Conservation (phyloP, 2,888 invertebrate genomes). For the Carcina quercana region DNA sequence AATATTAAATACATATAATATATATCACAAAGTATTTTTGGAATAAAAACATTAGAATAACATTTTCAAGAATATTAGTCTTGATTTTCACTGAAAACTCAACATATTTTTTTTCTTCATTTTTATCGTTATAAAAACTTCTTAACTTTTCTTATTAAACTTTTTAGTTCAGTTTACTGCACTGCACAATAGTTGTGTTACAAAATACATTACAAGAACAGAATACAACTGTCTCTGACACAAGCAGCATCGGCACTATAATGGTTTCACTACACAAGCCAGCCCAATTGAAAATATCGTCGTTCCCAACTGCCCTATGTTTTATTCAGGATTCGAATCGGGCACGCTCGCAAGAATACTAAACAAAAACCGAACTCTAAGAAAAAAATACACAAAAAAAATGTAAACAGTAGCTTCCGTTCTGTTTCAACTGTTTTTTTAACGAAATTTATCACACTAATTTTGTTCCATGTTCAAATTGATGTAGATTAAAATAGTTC, state of each 20-base stretch:
- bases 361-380: conserved; percentile 14
- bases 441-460: conserved; percentile 18
- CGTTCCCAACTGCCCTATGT: conserved; percentile 26
- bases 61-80: too few species aligned
- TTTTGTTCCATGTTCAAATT: conserved; percentile 21
- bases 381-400: conserved; percentile 10
- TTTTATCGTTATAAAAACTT: too few species aligned
- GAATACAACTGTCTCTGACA: too few species aligned
- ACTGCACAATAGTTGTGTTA: too few species aligned
- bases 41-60: too few species aligned
- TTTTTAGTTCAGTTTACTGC: too few species aligned
- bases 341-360: conserved; percentile 23
- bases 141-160: too few species aligned
- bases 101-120: too few species aligned
- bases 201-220: too few species aligned
- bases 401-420: conserved; percentile 17
- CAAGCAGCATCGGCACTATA: conserved; percentile 24
- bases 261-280: conserved; percentile 19
- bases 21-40: too few species aligned
- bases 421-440: conserved; percentile 23
- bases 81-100: too few species aligned
- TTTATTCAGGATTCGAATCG: conserved; percentile 32
- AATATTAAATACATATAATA: too few species aligned
- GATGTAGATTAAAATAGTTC: conserved; percentile 2
- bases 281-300: conserved; percentile 34